Evolutionary conservation across 2,888 invertebrate genomes (phyloP), one percentile per base, ranked within the genome.

Genomic region (Steinernema scapterisci): DNA sequence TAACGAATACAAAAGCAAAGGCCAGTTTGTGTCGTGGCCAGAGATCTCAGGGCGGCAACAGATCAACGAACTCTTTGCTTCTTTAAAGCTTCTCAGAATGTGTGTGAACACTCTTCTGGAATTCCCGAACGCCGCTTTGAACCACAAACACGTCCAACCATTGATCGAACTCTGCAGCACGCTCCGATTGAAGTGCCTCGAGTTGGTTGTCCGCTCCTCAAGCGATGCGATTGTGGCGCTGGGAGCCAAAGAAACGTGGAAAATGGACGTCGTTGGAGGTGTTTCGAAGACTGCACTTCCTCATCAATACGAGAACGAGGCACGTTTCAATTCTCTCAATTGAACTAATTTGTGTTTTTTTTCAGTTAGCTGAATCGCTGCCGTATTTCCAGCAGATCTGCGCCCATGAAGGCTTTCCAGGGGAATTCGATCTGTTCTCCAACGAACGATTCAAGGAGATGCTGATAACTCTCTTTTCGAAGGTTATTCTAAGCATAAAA

Each of bases 271-370:
- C 51, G 74, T 83, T 31, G 84, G 84, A 23, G 79, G 79, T 1
- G 77, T 80, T 27, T 75, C 74, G 31, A 85, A 86, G 46, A 88
- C 87, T 0, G 74, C 78, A 11, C 76, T 88, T 38, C 87, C 87
- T 0, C 87, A 87, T 73, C 78, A 85, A 31, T 87, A 81, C 73
- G 86, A 87, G 71, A 83, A 83, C 63, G 84, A 86, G 80, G 84
- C 84, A 44, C 11, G 21, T n/a, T 38, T 11, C 27, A 46, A 19
- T 16, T 73, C 23, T 43, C 23, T 23, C 23, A 2, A 46, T 23
- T 19, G 3, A 38, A 7, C 16, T 25, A 56, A 78, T 27, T 9
- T 2, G 21, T 0, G 13, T 43, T n/a, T n/a, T n/a, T 48, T 16
- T 81, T 43, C 71, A 84, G 83, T 75, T 86, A 7, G 82, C 81